Conservation (phyloP, 2,888 invertebrate genomes). For the Sphecodes monilicornis region DNA sequence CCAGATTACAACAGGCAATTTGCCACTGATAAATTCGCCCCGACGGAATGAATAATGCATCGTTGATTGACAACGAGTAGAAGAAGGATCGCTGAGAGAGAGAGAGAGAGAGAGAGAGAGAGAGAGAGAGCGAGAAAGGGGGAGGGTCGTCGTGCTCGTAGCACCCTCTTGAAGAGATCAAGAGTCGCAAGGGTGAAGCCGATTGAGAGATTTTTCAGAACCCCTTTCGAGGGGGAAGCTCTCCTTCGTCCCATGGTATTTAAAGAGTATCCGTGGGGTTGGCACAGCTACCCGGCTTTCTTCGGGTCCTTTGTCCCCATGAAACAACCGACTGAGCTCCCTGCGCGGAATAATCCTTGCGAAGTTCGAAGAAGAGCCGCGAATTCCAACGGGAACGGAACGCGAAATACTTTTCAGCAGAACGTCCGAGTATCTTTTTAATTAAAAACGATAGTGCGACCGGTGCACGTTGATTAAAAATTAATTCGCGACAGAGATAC, state of each 20-base stretch:
- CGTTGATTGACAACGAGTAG: constrained; percentile 62
- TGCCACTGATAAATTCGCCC: constrained; percentile 51
- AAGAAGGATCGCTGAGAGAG: constrained; percentile 10
- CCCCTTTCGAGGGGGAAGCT: constrained; percentile 17
- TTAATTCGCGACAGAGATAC: neutral
- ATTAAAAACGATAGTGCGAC: neutral
- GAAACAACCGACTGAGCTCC: neutral
- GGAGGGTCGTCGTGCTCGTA: constrained; percentile 48
- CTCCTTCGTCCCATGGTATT: neutral
- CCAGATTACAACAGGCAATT: constrained; percentile 55
- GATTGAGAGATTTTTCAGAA: constrained; percentile 55
- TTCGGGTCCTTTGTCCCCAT: neutral
- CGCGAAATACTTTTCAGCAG: neutral
- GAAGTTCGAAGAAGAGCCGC: neutral
- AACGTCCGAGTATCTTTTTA: neutral
- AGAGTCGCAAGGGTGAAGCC: constrained; percentile 59
- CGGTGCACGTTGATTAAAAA: constrained; percentile 3
- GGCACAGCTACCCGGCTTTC: neutral
- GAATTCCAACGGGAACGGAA: neutral
- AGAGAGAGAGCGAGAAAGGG: constrained; percentile 29
- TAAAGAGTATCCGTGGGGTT: neutral
- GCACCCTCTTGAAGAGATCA: constrained; percentile 46
- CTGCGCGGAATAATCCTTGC: neutral
- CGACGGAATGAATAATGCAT: constrained; percentile 56
- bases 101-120: constrained; percentile 25